These are phyloP conservation scores for Sesia bembeciformis DNA, from an alignment of 2,888 invertebrate species.

Conservation along the genomic window DNA sequence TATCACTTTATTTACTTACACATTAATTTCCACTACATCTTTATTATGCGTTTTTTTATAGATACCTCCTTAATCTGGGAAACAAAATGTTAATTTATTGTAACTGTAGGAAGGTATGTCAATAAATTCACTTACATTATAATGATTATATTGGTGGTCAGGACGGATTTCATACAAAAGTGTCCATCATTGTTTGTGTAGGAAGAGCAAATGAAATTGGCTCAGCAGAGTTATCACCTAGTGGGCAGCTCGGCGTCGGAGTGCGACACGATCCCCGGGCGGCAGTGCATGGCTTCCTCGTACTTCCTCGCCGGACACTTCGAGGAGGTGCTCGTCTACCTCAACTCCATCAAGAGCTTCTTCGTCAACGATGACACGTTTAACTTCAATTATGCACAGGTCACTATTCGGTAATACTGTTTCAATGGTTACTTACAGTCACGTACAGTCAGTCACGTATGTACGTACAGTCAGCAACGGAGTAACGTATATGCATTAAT, in stretches of 20 bases:
- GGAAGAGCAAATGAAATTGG: conserved; percentile 95
- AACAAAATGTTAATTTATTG: not conserved
- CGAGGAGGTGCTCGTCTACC: conserved; percentile 96
- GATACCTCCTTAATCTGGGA: too few species aligned
- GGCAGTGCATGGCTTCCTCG: conserved; percentile 98
- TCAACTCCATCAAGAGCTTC: conserved; percentile 97
- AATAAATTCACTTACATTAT: too few species aligned
- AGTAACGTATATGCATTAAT: too few species aligned
- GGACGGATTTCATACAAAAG: too few species aligned
- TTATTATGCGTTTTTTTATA: too few species aligned
- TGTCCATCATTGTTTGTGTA: conserved; percentile 31
- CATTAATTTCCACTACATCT: not conserved
- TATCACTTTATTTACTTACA: too few species aligned
- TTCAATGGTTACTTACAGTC: too few species aligned
- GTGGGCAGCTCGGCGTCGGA: conserved; percentile 97
- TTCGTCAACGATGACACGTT: conserved; percentile 92
- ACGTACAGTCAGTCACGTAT: too few species aligned
- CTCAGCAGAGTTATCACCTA: conserved; percentile 96
- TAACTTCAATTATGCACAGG: conserved; percentile 90
- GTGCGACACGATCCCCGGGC: conserved; percentile 97
- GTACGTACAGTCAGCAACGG: too few species aligned
- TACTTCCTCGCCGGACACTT: conserved; percentile 96
- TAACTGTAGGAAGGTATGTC: not conserved
- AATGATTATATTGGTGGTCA: too few species aligned
- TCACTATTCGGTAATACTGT: conserved; percentile 9